Evolutionary conservation across 1,140 invertebrate species (phyloP).

Genomic region (Ceratoteleas bidentatus): DNA sequence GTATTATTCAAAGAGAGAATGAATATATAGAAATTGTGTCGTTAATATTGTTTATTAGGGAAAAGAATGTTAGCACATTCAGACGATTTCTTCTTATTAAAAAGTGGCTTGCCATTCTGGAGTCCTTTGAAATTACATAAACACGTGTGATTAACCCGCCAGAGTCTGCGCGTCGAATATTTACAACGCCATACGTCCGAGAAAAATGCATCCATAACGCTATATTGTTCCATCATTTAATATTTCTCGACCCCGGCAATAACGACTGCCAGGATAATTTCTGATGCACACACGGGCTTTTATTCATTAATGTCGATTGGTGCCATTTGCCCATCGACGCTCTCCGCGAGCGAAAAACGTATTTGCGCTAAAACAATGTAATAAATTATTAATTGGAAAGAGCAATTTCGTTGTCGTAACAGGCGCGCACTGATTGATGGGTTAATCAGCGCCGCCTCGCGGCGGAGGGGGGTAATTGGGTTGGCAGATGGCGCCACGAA

Average conservation of each 20-base stretch:
- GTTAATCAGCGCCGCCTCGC: no score
- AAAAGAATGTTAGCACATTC: no score
- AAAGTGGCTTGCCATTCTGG: neutral
- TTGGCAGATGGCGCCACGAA: no score
- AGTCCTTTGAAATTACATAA: slow-evolving; percentile 21
- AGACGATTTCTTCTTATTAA: no score
- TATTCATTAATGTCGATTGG: slow-evolving; percentile 51
- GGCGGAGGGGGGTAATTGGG: no score
- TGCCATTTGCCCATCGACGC: slow-evolving; percentile 31
- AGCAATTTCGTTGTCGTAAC: slow-evolving; percentile 6
- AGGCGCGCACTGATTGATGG: no score
- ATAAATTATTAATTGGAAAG: neutral
- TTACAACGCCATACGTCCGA: slow-evolving; percentile 11
- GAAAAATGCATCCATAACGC: slow-evolving; percentile 11
- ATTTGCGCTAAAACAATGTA: neutral
- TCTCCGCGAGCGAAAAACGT: neutral
- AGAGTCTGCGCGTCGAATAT: slow-evolving; percentile 14
- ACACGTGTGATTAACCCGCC: slow-evolving; percentile 27
- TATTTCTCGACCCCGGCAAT: slow-evolving; percentile 21
- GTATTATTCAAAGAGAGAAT: no score
- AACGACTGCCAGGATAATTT: slow-evolving; percentile 34
- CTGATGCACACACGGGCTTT: slow-evolving; percentile 31
- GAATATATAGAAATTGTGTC: no score
- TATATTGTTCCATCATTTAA: slow-evolving; percentile 33
- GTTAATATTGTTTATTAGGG: no score